phyloP scores from a whole-genome alignment of 2,113 vertebrate species.

The Pycnonotus jocosus region DNA sequence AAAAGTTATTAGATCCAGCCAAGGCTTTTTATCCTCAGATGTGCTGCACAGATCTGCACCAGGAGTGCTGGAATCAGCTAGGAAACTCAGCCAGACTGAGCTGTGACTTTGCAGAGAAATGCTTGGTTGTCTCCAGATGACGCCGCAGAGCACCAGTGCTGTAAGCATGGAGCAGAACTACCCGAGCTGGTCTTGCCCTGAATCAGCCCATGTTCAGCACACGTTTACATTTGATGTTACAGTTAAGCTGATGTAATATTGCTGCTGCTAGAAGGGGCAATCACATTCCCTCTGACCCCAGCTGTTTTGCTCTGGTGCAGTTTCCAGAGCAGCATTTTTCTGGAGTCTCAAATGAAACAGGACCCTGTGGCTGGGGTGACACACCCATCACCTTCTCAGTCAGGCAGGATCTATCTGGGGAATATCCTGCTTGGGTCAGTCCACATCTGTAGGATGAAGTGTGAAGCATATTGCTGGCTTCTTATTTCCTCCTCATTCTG shows the following conservation, averaged over 20 bases:
- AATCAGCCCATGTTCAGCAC: neutral
- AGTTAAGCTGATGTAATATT: neutral
- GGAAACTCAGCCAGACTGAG: neutral
- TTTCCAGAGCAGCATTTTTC: neutral
- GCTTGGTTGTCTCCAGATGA: neutral
- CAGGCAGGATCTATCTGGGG: neutral
- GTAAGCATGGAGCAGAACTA: neutral
- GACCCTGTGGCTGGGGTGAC: neutral
- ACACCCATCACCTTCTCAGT: neutral
- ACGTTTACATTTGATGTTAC: neutral
- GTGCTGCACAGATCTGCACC: neutral
- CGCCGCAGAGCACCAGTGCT: neutral
- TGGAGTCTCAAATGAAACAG: neutral
- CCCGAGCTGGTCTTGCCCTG: neutral
- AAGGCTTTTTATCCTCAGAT: neutral
- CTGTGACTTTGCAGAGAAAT: neutral
- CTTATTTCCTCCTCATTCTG: slow-evolving; percentile 31
- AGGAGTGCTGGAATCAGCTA: neutral
- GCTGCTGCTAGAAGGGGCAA: neutral
- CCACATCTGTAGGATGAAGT: slow-evolving; percentile 19
- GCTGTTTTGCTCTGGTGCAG: neutral
- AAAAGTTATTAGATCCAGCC: neutral
- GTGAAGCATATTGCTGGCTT: neutral
- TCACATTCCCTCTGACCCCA: neutral
- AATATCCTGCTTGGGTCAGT: neutral